phyloP scores from a whole-genome alignment of 2,113 vertebrate species.

The Corythaeola cristata region DNA sequence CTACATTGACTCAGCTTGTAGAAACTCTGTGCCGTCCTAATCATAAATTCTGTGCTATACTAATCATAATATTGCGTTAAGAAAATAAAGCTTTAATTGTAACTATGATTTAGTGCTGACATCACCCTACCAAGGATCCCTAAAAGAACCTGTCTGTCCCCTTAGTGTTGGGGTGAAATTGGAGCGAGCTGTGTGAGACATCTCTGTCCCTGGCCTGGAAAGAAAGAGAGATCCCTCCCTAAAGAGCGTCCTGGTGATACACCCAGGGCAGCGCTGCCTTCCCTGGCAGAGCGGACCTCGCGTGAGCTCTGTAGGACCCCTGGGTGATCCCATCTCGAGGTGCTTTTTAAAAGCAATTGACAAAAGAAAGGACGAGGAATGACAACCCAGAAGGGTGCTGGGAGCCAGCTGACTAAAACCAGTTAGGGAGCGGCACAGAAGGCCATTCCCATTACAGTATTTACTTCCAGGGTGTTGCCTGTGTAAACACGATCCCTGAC shows the following conservation, averaged over 20 bases:
- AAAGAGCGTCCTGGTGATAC: too few relatives aligned
- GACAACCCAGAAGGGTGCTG: not conserved
- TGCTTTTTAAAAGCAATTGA: too few relatives aligned
- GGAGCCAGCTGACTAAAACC: not conserved
- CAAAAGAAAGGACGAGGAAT: not conserved
- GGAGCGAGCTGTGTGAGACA: not conserved
- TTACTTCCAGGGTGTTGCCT: not conserved
- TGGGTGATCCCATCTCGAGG: not conserved
- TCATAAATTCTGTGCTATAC: not conserved
- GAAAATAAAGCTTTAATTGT: not conserved
- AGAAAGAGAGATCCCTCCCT: not conserved
- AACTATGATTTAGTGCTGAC: not conserved
- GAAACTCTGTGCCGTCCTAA: not conserved
- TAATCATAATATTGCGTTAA: not conserved
- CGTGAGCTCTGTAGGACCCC: accelerated
- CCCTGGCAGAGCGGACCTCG: not conserved
- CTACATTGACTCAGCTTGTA: not conserved
- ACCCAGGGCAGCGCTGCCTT: too few relatives aligned
- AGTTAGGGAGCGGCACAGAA: not conserved
- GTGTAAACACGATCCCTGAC: accelerated
- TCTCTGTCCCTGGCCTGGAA: not conserved
- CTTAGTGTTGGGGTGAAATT: accelerated
- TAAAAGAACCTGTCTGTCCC: not conserved
- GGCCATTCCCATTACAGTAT: not conserved
- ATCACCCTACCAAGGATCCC: not conserved